phyloP scores from a whole-genome alignment of 2,888 invertebrate genomes.

The Helobdella robusta region DNA sequence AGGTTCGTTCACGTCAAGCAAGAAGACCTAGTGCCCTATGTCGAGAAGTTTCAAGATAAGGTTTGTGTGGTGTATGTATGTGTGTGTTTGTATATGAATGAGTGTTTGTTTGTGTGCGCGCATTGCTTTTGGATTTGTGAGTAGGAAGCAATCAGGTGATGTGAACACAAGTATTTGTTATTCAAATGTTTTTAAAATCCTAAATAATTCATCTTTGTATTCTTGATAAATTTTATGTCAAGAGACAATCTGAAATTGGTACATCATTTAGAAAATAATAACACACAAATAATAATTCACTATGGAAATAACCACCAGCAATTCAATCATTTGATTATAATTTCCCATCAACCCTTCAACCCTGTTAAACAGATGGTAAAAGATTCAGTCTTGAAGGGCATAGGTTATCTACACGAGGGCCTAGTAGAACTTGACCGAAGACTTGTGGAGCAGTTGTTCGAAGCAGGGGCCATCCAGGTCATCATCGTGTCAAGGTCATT shows the following conservation, averaged over 20 bases:
- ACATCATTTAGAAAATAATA: too few species aligned
- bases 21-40: conserved; percentile 77
- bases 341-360: too few species aligned
- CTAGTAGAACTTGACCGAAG: conserved; percentile 72
- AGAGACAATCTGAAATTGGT: too few species aligned
- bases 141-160: neutral
- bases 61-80: conserved; percentile 45
- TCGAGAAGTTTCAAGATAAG: conserved; percentile 77
- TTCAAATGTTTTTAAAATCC: neutral
- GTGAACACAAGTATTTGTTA: neutral
- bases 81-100: neutral
- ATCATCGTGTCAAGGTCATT: conserved; percentile 84
- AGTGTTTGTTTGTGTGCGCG: conserved; percentile 1
- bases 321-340: too few species aligned
- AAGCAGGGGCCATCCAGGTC: conserved; percentile 76
- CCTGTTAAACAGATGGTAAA: conserved; percentile 62
- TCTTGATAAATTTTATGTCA: too few species aligned
- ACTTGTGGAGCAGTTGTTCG: conserved; percentile 83
- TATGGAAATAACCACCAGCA: too few species aligned
- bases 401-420: conserved; percentile 94
- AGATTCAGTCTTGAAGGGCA: conserved; percentile 84
- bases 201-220: too few species aligned
- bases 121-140: too few species aligned
- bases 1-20: conserved; percentile 72
- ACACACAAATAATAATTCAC: too few species aligned